Evolutionary conservation across 1,140 invertebrate genomes (phyloP).

Genomic region (Drosophila albomicans): DNA sequence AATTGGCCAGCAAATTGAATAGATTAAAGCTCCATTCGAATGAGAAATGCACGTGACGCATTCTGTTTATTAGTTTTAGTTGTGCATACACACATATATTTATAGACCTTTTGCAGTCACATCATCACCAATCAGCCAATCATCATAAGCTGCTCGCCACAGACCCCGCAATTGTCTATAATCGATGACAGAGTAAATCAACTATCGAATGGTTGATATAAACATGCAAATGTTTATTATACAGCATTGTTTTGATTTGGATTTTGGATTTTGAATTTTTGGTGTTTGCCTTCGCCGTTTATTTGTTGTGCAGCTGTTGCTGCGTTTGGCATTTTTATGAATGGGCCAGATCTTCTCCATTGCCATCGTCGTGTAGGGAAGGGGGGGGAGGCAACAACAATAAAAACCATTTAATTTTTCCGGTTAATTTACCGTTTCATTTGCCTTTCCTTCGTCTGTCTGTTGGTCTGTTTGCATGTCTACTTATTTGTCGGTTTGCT

Average conservation of each 20-base stretch:
- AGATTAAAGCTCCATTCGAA: slow-evolving; percentile 17
- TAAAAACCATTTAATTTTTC: slow-evolving; percentile 69
- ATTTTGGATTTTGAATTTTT: slow-evolving; percentile 41
- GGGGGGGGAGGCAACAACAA: slow-evolving; percentile 20
- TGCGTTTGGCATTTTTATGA: slow-evolving; percentile 74
- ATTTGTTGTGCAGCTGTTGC: slow-evolving; percentile 47
- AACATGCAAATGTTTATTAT: slow-evolving; percentile 78
- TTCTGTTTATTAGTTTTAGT: slow-evolving; percentile 58
- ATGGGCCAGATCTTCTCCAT: slow-evolving; percentile 40
- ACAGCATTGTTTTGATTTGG: slow-evolving; percentile 66
- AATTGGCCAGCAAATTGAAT: slow-evolving; percentile 1
- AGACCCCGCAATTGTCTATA: not conserved
- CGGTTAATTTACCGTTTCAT: slow-evolving; percentile 65
- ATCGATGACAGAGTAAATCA: slow-evolving; percentile 31
- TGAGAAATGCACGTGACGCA: slow-evolving; percentile 44
- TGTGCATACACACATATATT: slow-evolving; percentile 40
- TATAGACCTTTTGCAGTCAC: slow-evolving; percentile 69
- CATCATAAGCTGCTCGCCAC: slow-evolving; percentile 34
- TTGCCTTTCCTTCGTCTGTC: slow-evolving; percentile 33
- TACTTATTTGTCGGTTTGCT: not conserved
- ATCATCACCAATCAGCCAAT: slow-evolving; percentile 42
- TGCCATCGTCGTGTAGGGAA: slow-evolving; percentile 41
- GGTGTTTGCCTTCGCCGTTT: slow-evolving; percentile 28
- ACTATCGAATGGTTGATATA: slow-evolving; percentile 64
- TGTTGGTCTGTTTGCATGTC: not conserved